phyloP scores from a whole-genome alignment of 2,888 invertebrate genomes.

The Folsomia candida region DNA sequence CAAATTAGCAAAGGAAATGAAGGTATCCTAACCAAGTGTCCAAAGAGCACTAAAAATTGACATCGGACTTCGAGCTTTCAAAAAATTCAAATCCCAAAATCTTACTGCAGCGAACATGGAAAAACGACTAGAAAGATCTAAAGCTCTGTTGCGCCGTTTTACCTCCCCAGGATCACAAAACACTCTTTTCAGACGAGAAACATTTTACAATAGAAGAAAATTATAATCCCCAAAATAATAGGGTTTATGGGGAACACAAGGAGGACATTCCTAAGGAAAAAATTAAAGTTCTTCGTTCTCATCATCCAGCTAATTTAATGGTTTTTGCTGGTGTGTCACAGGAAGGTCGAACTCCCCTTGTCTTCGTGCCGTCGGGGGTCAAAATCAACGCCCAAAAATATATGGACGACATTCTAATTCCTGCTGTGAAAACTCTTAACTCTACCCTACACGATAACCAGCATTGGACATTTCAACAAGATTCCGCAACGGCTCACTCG shows the following conservation, averaged over 20 bases:
- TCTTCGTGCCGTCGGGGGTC: slow-evolving; percentile 3
- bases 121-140: neutral
- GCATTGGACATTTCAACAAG: slow-evolving; percentile 6
- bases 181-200: slow-evolving; percentile 12
- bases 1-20: slow-evolving; percentile 9
- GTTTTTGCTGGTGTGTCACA: neutral
- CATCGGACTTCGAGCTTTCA: neutral
- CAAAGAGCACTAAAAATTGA: slow-evolving; percentile 6
- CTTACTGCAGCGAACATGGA: neutral
- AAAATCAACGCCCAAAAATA: slow-evolving; percentile 2
- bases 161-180: neutral
- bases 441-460: neutral
- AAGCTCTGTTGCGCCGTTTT: slow-evolving; percentile 1
- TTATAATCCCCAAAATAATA: slow-evolving; percentile 16
- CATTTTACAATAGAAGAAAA: slow-evolving; percentile 4
- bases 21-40: neutral
- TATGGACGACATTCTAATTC: neutral
- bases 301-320: slow-evolving; percentile 2
- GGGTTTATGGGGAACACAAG: slow-evolving; percentile 4
- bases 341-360: neutral
- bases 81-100: neutral
- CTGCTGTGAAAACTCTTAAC: neutral
- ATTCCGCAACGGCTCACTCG: slow-evolving; percentile 3
- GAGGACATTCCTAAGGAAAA: neutral
- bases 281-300: neutral